Evolutionary conservation across 2,797 vertebrate species (phyloP), one percentile per base, ranked within the genome.

Genomic region (Neomorphus geoffroyi): DNA sequence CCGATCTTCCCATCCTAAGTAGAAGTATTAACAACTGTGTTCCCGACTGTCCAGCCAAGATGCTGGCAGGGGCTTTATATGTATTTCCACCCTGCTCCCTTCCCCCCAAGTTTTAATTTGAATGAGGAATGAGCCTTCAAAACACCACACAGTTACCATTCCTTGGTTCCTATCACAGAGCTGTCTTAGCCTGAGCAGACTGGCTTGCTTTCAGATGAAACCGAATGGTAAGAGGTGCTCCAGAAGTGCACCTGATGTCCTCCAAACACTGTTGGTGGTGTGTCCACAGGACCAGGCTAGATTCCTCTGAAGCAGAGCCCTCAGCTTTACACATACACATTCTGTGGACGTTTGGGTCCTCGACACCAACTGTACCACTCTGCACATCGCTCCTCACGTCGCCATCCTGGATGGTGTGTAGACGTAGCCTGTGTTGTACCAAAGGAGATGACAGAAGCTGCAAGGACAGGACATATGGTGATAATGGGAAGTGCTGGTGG

Each of bases 91-190:
- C 10, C 39, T 14, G 39, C 39, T 17, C 13, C 15, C 24, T 2
- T 24, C 2, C 15, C 18, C 2, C 48, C 7, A 22, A 21, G 19
- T 37, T 73, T 56, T 27, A 41, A 18, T 22, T n/a, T 57, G 64
- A 10, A 22, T 72, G 48, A 80, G 70, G 71, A 85, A 30, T 0
- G 1, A 58, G 32, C 43, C 19, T 81, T 89, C 62, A 51, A 65
- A 80, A 50, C 0, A 0, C 28, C 35, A 30, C 27, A 8, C 16
- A 22, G 11, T n/a, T 57, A 7, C 23, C 15, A 16, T 16, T 74
- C 41, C 61, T 30, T 53, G 69, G 39, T 26, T 85, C 7, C 57
- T 51, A 6, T 53, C 54, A 26, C 24, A 39, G 74, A 72, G 30
- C 67, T 86, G 14, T 16, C 54, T 50, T 14, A 51, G 66, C 39